These are phyloP conservation scores for Ischnura elegans DNA, from an alignment of 2,888 invertebrate genomes.

Conservation along the genomic window DNA sequence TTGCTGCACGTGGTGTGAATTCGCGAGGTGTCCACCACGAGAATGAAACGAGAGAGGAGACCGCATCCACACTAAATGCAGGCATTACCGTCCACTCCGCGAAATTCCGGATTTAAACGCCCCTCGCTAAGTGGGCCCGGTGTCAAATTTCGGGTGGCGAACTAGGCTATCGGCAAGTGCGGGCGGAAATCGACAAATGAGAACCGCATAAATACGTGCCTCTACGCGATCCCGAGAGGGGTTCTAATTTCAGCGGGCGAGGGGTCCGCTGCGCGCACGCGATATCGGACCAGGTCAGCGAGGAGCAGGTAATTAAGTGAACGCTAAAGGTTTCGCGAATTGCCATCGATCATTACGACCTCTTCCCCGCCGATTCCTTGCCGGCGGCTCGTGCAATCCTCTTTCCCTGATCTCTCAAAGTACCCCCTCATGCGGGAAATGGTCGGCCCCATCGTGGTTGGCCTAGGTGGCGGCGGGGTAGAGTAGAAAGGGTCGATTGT, in stretches of 20 bases:
- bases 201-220: neutral
- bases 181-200: slow-evolving; percentile 7
- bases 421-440: too few species aligned
- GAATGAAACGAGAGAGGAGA: neutral
- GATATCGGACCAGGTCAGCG: neutral
- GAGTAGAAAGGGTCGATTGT: too few species aligned
- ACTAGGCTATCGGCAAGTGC: neutral
- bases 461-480: neutral
- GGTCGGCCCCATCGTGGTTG: too few species aligned
- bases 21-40: neutral
- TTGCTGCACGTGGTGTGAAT: neutral
- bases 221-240: neutral
- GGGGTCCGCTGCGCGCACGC: too few species aligned
- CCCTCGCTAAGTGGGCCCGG: neutral
- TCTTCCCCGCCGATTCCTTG: neutral
- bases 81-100: neutral
- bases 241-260: neutral
- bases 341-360: neutral
- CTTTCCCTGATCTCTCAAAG: neutral
- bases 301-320: neutral
- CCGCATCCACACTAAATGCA: neutral
- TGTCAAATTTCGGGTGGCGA: neutral
- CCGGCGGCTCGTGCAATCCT: neutral
- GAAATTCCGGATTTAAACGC: neutral
- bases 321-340: neutral